Evolutionary conservation across 2,888 invertebrate species (phyloP).

Genomic region (Drosophila ustulata): DNA sequence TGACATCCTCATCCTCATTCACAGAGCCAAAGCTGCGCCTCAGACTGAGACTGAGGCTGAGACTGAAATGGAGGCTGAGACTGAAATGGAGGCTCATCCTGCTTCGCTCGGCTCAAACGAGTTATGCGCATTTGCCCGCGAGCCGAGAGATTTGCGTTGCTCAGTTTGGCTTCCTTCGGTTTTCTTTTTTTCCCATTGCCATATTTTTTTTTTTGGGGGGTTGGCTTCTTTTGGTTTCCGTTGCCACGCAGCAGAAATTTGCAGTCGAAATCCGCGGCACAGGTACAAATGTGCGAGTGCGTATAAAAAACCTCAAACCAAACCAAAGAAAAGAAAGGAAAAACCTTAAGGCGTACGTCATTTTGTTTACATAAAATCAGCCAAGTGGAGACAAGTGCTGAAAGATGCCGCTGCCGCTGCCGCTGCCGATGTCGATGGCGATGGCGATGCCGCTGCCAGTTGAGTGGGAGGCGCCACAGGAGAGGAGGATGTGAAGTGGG

Average conservation of each 20-base stretch:
- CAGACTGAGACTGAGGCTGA: not conserved
- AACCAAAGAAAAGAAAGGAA: constrained; percentile 44
- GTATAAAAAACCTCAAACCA: not conserved
- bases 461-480: not conserved
- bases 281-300: constrained; percentile 39
- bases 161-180: constrained; percentile 47
- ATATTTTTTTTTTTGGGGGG: constrained; percentile 27
- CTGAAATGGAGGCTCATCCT: constrained; percentile 9
- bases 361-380: constrained; percentile 75
- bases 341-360: constrained; percentile 73
- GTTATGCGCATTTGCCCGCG: constrained; percentile 70
- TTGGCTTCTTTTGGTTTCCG: constrained; percentile 53
- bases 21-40: constrained; percentile 1
- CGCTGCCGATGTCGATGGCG: constrained; percentile 5
- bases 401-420: constrained; percentile 25
- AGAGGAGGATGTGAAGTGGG: not conserved
- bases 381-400: constrained; percentile 55
- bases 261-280: constrained; percentile 41
- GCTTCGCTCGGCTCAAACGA: constrained; percentile 54
- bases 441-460: not conserved
- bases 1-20: constrained; percentile 48
- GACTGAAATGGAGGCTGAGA: too few species aligned
- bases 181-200: constrained; percentile 15
- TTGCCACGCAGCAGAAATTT: constrained; percentile 34
- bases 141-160: constrained; percentile 67